Percentiles rank a stretch among this genome's conserved stretches.
Conservation (phyloP, 2,113 vertebrate species). For the Xenopus borealis region DNA sequence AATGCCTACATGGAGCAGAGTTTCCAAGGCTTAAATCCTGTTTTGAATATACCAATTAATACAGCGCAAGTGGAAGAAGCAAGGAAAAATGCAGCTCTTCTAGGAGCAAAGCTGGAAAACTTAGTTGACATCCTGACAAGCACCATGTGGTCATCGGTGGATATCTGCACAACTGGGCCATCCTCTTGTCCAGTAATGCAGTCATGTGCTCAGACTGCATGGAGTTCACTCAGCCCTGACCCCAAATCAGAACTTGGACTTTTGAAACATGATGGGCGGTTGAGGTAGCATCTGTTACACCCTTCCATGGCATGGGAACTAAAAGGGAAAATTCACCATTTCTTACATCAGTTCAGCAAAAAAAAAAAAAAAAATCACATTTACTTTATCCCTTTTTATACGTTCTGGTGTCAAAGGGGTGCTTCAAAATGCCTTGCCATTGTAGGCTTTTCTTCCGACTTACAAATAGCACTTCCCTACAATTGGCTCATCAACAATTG, state of each 20-base stretch:
- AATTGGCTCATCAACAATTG: slow-evolving; percentile 19
- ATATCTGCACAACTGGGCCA: slow-evolving; percentile 76
- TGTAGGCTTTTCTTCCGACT: slow-evolving; percentile 31
- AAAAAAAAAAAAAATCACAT: not conserved
- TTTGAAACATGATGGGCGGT: slow-evolving; percentile 77
- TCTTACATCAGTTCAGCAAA: not conserved
- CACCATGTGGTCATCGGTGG: slow-evolving; percentile 82
- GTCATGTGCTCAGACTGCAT: slow-evolving; percentile 83
- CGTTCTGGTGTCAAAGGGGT: slow-evolving; percentile 9
- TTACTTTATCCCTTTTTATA: not conserved
- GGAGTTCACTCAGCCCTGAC: slow-evolving; percentile 94
- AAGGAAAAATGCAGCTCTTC: slow-evolving; percentile 73
- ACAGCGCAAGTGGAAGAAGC: slow-evolving; percentile 80
- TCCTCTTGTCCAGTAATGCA: slow-evolving; percentile 86
- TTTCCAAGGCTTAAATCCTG: slow-evolving; percentile 91
- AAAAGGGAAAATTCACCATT: slow-evolving; percentile 59
- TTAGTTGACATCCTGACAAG: slow-evolving; percentile 87
- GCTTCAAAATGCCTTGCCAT: not conserved
- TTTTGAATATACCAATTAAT: slow-evolving; percentile 85
- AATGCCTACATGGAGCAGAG: slow-evolving; percentile 99
- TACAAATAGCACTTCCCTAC: slow-evolving; percentile 34
- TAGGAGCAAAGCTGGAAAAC: slow-evolving; percentile 73
- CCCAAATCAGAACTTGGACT: slow-evolving; percentile 88
- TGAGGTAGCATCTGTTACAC: slow-evolving; percentile 83
- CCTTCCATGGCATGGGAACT: slow-evolving; percentile 12